A percentile compares a stretch with the other conserved stretches of the same genome.
Conservation (phyloP, 2,113 vertebrate genomes). For the Mobula birostris region DNA sequence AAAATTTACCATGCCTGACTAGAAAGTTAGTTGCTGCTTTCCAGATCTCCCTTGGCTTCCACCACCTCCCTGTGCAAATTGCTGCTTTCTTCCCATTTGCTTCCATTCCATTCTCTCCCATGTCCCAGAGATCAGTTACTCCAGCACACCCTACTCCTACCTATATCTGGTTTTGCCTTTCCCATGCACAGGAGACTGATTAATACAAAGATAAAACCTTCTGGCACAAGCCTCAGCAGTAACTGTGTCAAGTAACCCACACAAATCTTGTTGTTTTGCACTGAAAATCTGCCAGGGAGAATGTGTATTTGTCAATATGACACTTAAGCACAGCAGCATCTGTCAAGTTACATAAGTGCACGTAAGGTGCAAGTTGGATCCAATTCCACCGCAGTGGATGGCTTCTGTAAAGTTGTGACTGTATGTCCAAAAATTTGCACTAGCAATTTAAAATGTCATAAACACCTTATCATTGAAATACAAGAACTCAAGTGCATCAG, state of each 20-base stretch:
- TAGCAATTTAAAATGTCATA: neutral
- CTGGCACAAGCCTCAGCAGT: neutral
- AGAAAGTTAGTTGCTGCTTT: neutral
- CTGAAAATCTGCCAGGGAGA: constrained; percentile 1
- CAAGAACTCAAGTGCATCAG: neutral
- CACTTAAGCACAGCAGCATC: constrained; percentile 31
- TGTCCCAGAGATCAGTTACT: neutral
- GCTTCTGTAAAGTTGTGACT: neutral
- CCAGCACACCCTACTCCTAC: neutral
- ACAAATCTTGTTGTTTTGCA: constrained; percentile 3
- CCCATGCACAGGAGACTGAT: neutral
- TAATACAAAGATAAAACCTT: neutral
- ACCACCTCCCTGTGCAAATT: neutral
- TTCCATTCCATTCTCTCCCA: neutral
- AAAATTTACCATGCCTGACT: neutral
- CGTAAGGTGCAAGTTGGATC: neutral
- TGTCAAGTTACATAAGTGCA: constrained; percentile 12
- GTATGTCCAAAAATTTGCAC: neutral
- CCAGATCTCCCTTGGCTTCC: neutral
- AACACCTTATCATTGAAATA: neutral
- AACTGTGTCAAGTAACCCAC: neutral
- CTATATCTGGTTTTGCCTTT: neutral
- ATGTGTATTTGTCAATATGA: constrained; percentile 32
- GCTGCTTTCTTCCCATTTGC: neutral
- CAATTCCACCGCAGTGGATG: neutral